These are phyloP conservation scores for Aphaenogaster rudis DNA, from an alignment of 1,140 invertebrate species.

Conservation along the genomic window DNA sequence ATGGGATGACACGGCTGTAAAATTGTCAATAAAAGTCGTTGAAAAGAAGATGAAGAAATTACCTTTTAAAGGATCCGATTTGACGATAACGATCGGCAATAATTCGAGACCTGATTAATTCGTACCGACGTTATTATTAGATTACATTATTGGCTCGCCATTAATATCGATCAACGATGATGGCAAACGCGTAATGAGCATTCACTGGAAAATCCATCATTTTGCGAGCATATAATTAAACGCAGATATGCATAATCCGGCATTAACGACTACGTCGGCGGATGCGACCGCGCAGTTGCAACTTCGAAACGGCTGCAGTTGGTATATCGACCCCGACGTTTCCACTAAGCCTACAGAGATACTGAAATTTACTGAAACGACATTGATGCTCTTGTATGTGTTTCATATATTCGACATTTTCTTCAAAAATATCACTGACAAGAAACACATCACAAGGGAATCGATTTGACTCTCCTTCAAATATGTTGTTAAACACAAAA, in stretches of 20 bases:
- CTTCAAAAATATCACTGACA: not conserved
- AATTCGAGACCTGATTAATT: constrained; percentile 41
- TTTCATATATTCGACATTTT: not conserved
- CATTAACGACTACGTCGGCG: constrained; percentile 23
- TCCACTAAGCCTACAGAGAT: not conserved
- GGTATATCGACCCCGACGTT: not conserved
- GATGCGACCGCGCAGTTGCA: constrained; percentile 8
- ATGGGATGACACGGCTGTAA: not conserved
- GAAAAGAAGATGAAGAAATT: not conserved
- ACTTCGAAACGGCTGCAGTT: constrained; percentile 23
- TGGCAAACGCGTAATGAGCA: constrained; percentile 46
- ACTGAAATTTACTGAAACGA: not conserved
- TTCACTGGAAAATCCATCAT: constrained; percentile 51
- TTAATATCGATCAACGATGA: constrained; percentile 55
- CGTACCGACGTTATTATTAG: constrained; percentile 20
- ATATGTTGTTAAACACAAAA: no score
- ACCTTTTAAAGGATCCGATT: not conserved
- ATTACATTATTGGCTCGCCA: constrained; percentile 33
- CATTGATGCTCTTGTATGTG: not conserved
- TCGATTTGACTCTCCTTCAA: no score
- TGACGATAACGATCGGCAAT: constrained; percentile 32
- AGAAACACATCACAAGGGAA: not conserved
- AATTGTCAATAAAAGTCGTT: not conserved
- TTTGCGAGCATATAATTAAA: constrained; percentile 56
- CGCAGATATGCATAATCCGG: constrained; percentile 49